Conservation (phyloP, 2,113 vertebrate species). For the Paracanthobrama guichenoti region DNA sequence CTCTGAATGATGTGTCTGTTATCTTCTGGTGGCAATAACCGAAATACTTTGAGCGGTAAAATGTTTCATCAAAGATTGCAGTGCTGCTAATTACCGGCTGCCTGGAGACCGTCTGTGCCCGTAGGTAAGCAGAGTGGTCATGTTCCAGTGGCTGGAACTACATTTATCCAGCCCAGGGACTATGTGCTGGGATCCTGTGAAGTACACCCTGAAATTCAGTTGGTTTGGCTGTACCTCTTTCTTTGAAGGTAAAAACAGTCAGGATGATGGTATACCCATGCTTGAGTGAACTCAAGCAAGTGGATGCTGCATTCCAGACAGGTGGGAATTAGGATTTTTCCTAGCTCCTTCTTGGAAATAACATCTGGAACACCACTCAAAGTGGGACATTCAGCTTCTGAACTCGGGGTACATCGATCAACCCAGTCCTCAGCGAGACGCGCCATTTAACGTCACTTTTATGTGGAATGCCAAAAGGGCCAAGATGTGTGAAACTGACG, state of each 20-base stretch:
- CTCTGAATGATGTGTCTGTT: not conserved
- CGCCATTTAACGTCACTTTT: too few relatives aligned
- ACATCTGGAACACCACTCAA: too few relatives aligned
- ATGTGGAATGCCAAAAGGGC: too few relatives aligned
- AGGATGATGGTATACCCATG: too few relatives aligned
- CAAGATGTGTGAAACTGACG: too few relatives aligned
- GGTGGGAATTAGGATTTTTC: too few relatives aligned
- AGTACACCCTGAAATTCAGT: not conserved
- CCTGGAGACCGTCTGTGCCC: slow-evolving; percentile 12
- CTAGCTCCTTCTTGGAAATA: too few relatives aligned
- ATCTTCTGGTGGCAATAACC: not conserved
- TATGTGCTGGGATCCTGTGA: not conserved
- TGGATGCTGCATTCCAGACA: too few relatives aligned
- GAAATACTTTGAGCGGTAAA: slow-evolving; percentile 15
- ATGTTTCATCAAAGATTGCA: slow-evolving; percentile 30
- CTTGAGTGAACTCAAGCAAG: too few relatives aligned
- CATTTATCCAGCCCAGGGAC: not conserved
- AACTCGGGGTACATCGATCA: too few relatives aligned
- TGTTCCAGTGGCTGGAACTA: slow-evolving; percentile 13
- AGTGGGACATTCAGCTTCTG: too few relatives aligned
- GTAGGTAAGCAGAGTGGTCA: slow-evolving; percentile 24
- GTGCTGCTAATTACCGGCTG: slow-evolving; percentile 35
- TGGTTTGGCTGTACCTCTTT: not conserved
- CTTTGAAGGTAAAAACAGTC: not conserved
- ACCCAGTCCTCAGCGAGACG: too few relatives aligned